Conservation (phyloP, 2,797 vertebrate genomes). For the Myoxocephalus aenaeus region DNA sequence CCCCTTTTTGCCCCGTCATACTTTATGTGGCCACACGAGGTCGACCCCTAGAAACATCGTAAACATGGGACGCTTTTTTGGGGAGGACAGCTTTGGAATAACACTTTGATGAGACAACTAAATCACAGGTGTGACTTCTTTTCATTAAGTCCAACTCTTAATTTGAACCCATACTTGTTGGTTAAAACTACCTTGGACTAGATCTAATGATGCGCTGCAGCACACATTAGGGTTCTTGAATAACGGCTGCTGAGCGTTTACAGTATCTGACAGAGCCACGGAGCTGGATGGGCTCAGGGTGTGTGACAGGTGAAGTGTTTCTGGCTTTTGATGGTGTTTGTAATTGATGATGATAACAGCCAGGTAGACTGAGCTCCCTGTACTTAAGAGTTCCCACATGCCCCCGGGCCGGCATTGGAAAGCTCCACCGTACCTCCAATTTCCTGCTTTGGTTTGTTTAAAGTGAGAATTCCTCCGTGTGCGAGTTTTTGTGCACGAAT, state of each 20-base stretch:
- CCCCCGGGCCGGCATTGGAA: constrained; percentile 56
- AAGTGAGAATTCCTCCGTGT: constrained; percentile 77
- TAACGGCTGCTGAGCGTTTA: constrained; percentile 1
- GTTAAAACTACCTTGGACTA: not conserved
- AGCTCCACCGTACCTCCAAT: constrained; percentile 54
- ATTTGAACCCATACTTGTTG: not conserved
- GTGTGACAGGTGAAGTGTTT: constrained; percentile 33
- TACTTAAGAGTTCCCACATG: constrained; percentile 51
- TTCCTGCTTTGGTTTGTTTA: constrained; percentile 80
- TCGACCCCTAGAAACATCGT: no score
- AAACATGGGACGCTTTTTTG: no score
- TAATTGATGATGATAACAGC: constrained; percentile 57
- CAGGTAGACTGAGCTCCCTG: constrained; percentile 47
- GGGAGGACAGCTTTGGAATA: no score
- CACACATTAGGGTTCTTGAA: not conserved
- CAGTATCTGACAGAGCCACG: not conserved
- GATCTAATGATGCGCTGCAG: not conserved
- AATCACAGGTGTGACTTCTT: not conserved
- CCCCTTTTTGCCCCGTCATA: no score
- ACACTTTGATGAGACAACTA: not conserved
- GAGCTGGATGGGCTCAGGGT: not conserved
- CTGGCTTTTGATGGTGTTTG: constrained; percentile 33
- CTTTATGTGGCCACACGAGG: no score
- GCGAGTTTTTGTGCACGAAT: constrained; percentile 25
- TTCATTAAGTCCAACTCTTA: not conserved